Conservation (phyloP, 2,888 invertebrate species). For the Drosophila dives region DNA sequence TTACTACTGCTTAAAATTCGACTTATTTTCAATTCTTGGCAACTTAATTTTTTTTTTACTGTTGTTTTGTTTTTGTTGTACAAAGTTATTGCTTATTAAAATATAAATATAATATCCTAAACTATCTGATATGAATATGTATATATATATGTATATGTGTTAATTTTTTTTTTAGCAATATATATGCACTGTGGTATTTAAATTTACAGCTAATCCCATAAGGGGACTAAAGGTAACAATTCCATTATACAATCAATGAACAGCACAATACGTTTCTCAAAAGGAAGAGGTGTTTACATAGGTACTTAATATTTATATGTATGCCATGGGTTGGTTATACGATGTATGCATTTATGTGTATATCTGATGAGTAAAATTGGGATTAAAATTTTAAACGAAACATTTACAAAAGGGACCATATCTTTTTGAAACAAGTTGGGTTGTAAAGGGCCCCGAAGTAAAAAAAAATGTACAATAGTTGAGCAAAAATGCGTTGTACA, state of each 20-base stretch:
- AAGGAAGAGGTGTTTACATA: conserved; percentile 55
- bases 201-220: conserved; percentile 29
- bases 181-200: conserved; percentile 33
- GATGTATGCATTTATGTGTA: conserved; percentile 23
- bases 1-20: conserved; percentile 20
- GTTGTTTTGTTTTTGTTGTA: conserved; percentile 20
- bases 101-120: conserved; percentile 60
- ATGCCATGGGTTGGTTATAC: conserved; percentile 14
- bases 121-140: conserved; percentile 47
- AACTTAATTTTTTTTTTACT: conserved; percentile 19
- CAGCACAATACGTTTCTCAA: conserved; percentile 46
- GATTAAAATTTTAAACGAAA: conserved; percentile 37
- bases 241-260: conserved; percentile 30
- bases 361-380: conserved; percentile 37
- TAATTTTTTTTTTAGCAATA: conserved; percentile 5
- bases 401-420: conserved; percentile 55
- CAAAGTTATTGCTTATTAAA: conserved; percentile 57
- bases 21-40: conserved; percentile 36
- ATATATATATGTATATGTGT: conserved; percentile 35
- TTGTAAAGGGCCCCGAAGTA: conserved; percentile 39
- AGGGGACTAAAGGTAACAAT: conserved; percentile 31
- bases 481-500: conserved; percentile 47
- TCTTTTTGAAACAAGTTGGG: conserved; percentile 22
- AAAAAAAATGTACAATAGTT: conserved; percentile 56
- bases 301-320: conserved; percentile 36